Evolutionary conservation across 2,797 vertebrate species (phyloP), one percentile per base, ranked within the genome.

Genomic region (Acomys russatus): DNA sequence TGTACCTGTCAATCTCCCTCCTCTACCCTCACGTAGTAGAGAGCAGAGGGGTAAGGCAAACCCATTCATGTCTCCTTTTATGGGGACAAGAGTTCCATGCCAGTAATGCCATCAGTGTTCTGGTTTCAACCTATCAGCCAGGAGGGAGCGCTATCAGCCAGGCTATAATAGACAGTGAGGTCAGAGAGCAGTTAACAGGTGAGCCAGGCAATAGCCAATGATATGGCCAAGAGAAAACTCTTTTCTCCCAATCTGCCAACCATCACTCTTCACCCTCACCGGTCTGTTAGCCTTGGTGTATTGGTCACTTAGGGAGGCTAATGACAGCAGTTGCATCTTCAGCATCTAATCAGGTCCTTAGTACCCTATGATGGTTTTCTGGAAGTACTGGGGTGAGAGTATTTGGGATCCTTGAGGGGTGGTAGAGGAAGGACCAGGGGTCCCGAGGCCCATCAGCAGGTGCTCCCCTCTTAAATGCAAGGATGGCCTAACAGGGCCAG

Each of bases 1-100:
- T 66, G 18, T 25, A 44, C 23, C 30, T 79, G 59, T 44, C 28
- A 71, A 44, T 35, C 15, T 33, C 30, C 44, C 38, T 61, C 1
- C 11, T 56, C 1, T 25, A 3, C 18, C 38, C 30, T 73, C 17
- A 71, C 4, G 4, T 0, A 0, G 28, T 8, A 33, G 30, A 74
- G 73, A 78, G 5, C 25, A 89, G 64, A 73, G 71, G 38, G 8
- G 68, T 35, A n/a, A 84, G 12, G 28, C 63, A 56, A 71, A 11
- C n/a, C 76, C 44, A 59, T 15, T n/a, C 2, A 1, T 28, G 3
- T 44, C 44, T 88, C 80, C 17, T 79, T 54, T 73, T 30, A 64
- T 3, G 71, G 17, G 25, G 54, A n/a, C 33, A 38, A 76, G 10
- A 15, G 7, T 78, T 22, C 77, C 17, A 66, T 30, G 44, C 44